These are phyloP conservation scores for Sphaerophoria taeniata DNA, from an alignment of 2,888 invertebrate species.

Conservation along the genomic window DNA sequence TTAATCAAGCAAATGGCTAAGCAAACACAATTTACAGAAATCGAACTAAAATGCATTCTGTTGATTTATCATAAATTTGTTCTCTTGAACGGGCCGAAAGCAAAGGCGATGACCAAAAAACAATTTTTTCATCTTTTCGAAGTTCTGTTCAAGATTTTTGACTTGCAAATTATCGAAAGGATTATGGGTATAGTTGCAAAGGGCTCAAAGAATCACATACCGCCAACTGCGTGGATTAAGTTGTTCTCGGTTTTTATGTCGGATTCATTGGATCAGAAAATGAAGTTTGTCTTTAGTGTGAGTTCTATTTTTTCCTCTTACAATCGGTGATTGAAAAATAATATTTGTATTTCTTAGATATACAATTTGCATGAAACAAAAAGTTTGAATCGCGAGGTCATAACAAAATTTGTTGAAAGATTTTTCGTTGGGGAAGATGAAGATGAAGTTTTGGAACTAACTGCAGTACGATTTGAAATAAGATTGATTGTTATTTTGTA, in stretches of 20 bases:
- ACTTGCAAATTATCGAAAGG: conserved; percentile 87
- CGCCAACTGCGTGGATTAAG: conserved; percentile 87
- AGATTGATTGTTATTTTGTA: background rate
- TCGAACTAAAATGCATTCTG: conserved; percentile 85
- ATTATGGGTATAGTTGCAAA: conserved; percentile 86
- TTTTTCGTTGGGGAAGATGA: conserved; percentile 84
- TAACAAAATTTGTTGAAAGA: conserved; percentile 84
- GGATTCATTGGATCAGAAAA: conserved; percentile 87
- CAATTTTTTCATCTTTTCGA: conserved; percentile 87
- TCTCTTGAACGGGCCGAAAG: conserved; percentile 81
- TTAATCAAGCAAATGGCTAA: conserved; percentile 85
- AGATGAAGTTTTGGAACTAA: conserved; percentile 88
- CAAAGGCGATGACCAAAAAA: conserved; percentile 82
- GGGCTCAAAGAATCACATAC: conserved; percentile 81
- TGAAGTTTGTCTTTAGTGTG: conserved; percentile 87
- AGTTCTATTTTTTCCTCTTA: background rate
- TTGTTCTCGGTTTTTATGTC: conserved; percentile 88
- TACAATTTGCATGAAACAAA: conserved; percentile 88
- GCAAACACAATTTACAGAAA: conserved; percentile 85
- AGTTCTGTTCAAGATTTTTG: conserved; percentile 88
- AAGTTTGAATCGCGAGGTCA: conserved; percentile 87
- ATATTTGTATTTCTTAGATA: conserved; percentile 75
- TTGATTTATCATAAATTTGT: conserved; percentile 84
- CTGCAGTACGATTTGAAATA: conserved; percentile 75
- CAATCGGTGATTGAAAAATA: too few relatives aligned